These are phyloP conservation scores for Scrobipalpa costella DNA, from an alignment of 2,888 invertebrate species.

Conservation along the genomic window DNA sequence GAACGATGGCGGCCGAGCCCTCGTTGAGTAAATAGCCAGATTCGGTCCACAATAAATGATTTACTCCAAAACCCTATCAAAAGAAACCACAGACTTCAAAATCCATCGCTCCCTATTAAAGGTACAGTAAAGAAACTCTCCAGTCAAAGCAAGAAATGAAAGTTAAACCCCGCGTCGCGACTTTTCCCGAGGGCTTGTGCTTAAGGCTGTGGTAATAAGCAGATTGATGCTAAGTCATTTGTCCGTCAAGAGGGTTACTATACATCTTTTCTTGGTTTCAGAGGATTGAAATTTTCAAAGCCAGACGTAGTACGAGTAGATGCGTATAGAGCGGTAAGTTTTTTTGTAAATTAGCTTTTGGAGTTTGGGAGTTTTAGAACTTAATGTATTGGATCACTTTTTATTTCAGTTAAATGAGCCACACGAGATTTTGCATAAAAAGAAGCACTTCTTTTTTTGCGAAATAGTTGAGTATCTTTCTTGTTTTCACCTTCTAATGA, in stretches of 20 bases:
- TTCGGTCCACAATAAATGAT: conserved; percentile 76
- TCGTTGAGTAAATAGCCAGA: conserved; percentile 71
- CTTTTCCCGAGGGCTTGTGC: not conserved
- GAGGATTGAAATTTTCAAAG: conserved; percentile 17
- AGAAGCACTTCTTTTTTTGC: no score
- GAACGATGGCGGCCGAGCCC: conserved; percentile 64
- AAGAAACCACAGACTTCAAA: not conserved
- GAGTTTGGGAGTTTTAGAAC: not conserved
- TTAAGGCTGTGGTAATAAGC: conserved; percentile 70
- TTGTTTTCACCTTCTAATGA: no score
- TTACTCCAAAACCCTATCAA: conserved; percentile 45
- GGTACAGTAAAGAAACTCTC: not conserved
- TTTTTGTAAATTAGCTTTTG: not conserved
- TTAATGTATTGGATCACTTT: not conserved
- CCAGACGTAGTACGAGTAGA: not conserved
- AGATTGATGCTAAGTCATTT: conserved; percentile 73
- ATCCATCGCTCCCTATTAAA: not conserved
- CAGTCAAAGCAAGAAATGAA: not conserved
- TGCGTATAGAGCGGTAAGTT: not conserved
- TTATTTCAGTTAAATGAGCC: not conserved
- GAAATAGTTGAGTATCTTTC: no score
- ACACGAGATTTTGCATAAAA: no score
- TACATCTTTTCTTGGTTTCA: conserved; percentile 34
- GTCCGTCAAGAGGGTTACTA: conserved; percentile 47
- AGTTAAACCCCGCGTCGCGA: not conserved